phyloP scores from a whole-genome alignment of 2,113 vertebrate species.

The Atlantisia rogersi region DNA sequence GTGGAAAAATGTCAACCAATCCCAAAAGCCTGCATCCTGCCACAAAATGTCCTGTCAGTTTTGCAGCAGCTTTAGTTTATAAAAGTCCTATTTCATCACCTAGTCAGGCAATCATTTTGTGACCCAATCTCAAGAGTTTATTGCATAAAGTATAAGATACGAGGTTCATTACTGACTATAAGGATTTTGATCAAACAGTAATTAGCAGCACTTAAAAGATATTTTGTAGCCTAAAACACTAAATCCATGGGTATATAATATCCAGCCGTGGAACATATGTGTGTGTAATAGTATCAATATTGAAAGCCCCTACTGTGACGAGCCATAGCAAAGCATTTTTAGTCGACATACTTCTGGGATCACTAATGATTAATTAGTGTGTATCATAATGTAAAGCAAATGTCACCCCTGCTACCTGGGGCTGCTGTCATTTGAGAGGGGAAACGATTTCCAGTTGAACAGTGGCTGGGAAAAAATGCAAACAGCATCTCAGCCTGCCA shows the following conservation, averaged over 20 bases:
- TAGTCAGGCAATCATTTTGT: not conserved
- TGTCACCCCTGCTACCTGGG: slow-evolving; percentile 92
- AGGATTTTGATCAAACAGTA: slow-evolving; percentile 22
- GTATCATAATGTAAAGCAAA: slow-evolving; percentile 98
- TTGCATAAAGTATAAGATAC: not conserved
- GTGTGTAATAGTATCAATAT: slow-evolving; percentile 85
- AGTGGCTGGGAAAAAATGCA: slow-evolving; percentile 22
- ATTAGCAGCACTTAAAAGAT: slow-evolving; percentile 57
- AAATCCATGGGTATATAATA: slow-evolving; percentile 75
- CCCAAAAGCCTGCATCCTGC: not conserved
- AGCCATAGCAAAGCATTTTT: slow-evolving; percentile 89
- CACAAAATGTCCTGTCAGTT: not conserved
- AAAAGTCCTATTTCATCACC: not conserved
- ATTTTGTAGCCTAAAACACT: not conserved
- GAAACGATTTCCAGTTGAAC: slow-evolving; percentile 72
- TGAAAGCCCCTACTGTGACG: slow-evolving; percentile 87
- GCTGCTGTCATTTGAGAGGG: slow-evolving; percentile 85
- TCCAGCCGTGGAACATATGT: slow-evolving; percentile 84
- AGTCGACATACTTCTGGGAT: slow-evolving; percentile 92
- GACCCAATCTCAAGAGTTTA: slow-evolving; percentile 13
- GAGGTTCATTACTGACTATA: slow-evolving; percentile 22
- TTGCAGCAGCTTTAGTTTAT: not conserved
- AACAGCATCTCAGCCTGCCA: slow-evolving; percentile 86
- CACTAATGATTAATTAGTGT: slow-evolving; percentile 99
- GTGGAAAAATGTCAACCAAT: not conserved